Evolutionary conservation across 1,140 invertebrate species (phyloP), one percentile per base, ranked within the genome.

Genomic region (Centruroides sculpturatus): DNA sequence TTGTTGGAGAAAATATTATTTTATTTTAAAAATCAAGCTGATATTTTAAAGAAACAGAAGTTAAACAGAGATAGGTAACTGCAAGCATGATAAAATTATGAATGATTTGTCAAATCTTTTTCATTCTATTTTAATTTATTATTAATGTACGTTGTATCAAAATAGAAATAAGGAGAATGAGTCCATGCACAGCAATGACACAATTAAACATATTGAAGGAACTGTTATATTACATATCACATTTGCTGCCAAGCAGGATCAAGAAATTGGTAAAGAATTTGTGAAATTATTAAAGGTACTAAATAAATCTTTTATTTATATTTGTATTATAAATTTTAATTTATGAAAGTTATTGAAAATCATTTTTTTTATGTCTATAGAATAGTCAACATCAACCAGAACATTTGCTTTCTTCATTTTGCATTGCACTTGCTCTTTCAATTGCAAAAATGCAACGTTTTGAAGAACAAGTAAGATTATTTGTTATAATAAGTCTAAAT

Each of bases 181-280:
- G 5, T 10, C 12, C 50, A 5, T 34, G 6, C 50, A 51, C 4
- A 51, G 12, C 23, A 5, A 5, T n/a, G 50, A 51, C 5, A n/a
- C 23, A 5, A 34, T 34, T 11, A 51, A 11, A 51, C 55, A 56
- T 5, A 47, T 34, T 47, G 35, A 56, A 47, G 55, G 55, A 36
- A 56, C 55, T 13, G 35, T 56, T n/a, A 56, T 56, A n/a, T 34
- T 56, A 13, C 55, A 56, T 47, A 35, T 56, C 5, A 41, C 55
- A 41, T 47, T 56, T 36, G 55, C 55, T 56, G 55, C 55, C 11
- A 56, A 56, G 55, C 55, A 56, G 12, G 55, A 56, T 56, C 35
- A 41, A 47, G 55, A 56, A 12, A 12, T 56, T 36, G 55, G 55
- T n/a, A 56, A 56, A 34, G 55, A 56, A 47, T 56, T 8, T 56